Percentiles rank a stretch among this genome's conserved stretches.
Evolutionary conservation across 2,888 invertebrate species (phyloP).

Genomic region (Crioceris asparagi): DNA sequence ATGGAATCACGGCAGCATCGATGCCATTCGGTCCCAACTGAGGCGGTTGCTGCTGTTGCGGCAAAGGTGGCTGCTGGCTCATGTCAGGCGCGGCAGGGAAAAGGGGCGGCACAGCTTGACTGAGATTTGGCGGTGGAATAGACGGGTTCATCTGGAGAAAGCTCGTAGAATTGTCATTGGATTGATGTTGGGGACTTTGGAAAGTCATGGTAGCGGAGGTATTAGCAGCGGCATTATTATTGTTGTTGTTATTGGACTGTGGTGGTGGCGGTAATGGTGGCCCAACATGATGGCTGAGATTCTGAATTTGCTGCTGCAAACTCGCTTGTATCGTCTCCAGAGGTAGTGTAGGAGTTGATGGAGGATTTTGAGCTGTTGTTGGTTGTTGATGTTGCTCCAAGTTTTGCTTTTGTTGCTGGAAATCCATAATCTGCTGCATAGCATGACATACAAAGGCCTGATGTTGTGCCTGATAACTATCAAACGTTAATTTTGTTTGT

Average conservation of each 20-base stretch:
- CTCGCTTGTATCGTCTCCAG: constrained; percentile 30
- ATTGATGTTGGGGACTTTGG: background rate
- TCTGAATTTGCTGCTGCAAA: constrained; percentile 28
- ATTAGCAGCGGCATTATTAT: too few relatives aligned
- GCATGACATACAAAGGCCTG: constrained; percentile 90
- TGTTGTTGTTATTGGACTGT: constrained; percentile 3
- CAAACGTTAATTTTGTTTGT: constrained; percentile 74
- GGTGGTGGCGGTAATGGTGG: constrained; percentile 6
- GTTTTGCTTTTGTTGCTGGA: constrained; percentile 58
- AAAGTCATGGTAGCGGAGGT: background rate
- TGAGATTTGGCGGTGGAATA: constrained; percentile 34
- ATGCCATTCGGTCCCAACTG: constrained; percentile 17
- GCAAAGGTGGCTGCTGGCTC: constrained; percentile 16
- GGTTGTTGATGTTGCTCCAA: constrained; percentile 32
- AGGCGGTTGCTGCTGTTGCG: constrained; percentile 14
- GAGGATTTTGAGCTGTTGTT: constrained; percentile 11
- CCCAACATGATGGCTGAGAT: constrained; percentile 19
- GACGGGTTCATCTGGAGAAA: constrained; percentile 32
- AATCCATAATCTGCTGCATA: constrained; percentile 73
- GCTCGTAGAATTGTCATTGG: constrained; percentile 19
- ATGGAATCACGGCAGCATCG: constrained; percentile 29
- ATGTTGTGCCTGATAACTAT: constrained; percentile 73
- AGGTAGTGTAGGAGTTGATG: constrained; percentile 21
- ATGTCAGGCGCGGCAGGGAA: constrained; percentile 19
- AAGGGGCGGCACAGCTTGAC: constrained; percentile 14